Conservation (phyloP, 2,888 invertebrate genomes). For the Notodonta dromedarius region DNA sequence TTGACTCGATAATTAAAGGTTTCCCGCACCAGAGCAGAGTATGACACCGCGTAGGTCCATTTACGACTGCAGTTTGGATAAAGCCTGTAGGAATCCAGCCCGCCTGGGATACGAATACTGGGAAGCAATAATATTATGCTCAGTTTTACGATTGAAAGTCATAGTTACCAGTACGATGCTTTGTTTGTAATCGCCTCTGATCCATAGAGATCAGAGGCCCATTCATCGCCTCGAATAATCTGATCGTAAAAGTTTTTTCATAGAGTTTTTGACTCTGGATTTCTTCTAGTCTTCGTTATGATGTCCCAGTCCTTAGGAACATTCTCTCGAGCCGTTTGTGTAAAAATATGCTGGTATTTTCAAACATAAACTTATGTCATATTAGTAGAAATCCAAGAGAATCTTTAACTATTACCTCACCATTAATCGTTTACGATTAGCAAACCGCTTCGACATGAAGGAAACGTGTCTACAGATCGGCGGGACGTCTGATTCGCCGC, state of each 20-base stretch:
- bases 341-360: too few species aligned
- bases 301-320: neutral
- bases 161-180: conserved; percentile 77
- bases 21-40: conserved; percentile 48
- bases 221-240: conserved; percentile 77
- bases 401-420: neutral
- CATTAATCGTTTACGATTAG: neutral
- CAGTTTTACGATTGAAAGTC: conserved; percentile 78
- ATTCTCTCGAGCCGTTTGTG: too few species aligned
- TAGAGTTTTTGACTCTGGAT: conserved; percentile 50
- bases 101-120: conserved; percentile 62
- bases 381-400: neutral
- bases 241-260: conserved; percentile 74
- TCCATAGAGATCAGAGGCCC: conserved; percentile 48
- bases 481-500: neutral
- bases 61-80: conserved; percentile 62
- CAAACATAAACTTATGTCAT: neutral
- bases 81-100: conserved; percentile 55
- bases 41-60: conserved; percentile 49
- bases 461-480: neutral
- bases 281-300: conserved; percentile 34
- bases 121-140: conserved; percentile 75
- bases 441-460: neutral
- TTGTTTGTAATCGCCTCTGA: conserved; percentile 73
- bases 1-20: conserved; percentile 60